Conservation (phyloP, 2,113 vertebrate genomes). For the Rostratula benghalensis region DNA sequence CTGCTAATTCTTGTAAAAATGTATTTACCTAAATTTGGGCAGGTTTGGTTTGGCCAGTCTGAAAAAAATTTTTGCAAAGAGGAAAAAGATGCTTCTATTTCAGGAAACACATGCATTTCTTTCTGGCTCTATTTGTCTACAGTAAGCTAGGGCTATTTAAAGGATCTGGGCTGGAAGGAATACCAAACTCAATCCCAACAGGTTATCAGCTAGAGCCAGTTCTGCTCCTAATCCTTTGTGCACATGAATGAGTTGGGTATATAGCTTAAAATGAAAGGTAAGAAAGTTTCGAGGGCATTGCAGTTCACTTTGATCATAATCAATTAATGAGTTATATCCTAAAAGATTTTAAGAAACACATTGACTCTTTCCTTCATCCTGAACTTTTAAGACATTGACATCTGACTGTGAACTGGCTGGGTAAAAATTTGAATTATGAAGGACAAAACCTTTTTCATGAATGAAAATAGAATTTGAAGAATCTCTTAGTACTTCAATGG, state of each 20-base stretch:
- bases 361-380: background rate
- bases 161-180: background rate
- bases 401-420: background rate
- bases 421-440: background rate
- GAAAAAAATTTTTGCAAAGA: background rate
- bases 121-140: background rate
- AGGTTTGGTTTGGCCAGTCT: background rate
- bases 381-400: background rate
- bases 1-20: background rate
- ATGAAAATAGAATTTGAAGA: background rate
- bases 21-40: background rate
- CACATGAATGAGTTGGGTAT: background rate
- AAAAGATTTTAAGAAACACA: background rate
- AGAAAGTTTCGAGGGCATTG: background rate
- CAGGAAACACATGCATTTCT: background rate
- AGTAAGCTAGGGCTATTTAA: background rate
- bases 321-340: background rate
- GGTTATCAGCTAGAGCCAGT: background rate
- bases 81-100: background rate
- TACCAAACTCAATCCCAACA: background rate
- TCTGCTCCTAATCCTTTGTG: background rate
- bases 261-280: background rate
- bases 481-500: background rate
- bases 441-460: background rate
- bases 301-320: background rate